Conservation (phyloP, 2,113 vertebrate genomes). For the Poecilia latipinna region DNA sequence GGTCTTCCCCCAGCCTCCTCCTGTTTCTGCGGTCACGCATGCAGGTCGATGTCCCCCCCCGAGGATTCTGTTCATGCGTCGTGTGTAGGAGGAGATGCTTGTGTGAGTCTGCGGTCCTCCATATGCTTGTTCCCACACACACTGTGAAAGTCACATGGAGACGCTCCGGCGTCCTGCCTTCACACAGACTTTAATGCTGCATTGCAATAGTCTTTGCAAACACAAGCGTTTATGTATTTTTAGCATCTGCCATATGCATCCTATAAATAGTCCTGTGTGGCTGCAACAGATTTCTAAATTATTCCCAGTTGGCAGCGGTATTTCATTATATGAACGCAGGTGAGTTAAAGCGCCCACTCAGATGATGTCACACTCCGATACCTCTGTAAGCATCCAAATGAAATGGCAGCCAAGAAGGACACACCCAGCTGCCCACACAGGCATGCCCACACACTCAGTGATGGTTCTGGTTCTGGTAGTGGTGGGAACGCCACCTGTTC, state of each 20-base stretch:
- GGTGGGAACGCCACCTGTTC: slow-evolving; percentile 71
- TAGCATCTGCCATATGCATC: slow-evolving; percentile 26
- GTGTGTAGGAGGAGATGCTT: slow-evolving; percentile 17
- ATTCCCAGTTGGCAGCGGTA: not conserved
- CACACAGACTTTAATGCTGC: slow-evolving; percentile 24
- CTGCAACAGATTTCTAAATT: not conserved
- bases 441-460: slow-evolving; percentile 19
- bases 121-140: slow-evolving; percentile 67
- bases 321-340: not conserved
- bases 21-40: slow-evolving; percentile 39
- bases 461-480: slow-evolving; percentile 35
- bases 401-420: slow-evolving; percentile 39
- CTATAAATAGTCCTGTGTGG: slow-evolving; percentile 22
- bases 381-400: not conserved
- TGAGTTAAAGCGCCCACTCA: not conserved
- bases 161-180: slow-evolving; percentile 22
- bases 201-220: not conserved
- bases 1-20: slow-evolving; percentile 56
- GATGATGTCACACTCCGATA: not conserved
- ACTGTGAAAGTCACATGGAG: slow-evolving; percentile 46
- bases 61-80: slow-evolving; percentile 53
- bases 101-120: slow-evolving; percentile 45
- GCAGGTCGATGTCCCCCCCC: slow-evolving; percentile 40
- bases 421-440: slow-evolving; percentile 24
- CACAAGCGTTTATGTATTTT: slow-evolving; percentile 1